phyloP scores from a whole-genome alignment of 2,888 invertebrate species.

The Andrena marginata region DNA sequence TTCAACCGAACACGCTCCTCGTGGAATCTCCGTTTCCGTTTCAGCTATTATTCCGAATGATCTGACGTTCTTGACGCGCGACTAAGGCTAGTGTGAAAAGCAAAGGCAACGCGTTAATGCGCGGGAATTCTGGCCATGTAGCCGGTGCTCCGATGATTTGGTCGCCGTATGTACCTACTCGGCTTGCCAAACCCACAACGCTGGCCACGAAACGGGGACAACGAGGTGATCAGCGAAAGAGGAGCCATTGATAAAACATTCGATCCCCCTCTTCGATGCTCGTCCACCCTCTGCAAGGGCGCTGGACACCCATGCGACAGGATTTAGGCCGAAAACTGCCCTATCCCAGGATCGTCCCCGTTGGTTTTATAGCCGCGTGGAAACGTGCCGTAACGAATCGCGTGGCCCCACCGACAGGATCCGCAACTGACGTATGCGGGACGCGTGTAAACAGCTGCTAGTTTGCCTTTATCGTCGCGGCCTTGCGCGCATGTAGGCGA shows the following conservation, averaged over 20 bases:
- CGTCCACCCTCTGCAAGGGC: not conserved
- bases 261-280: not conserved
- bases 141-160: not conserved
- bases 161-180: not conserved
- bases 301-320: conserved; percentile 1
- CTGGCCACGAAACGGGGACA: not conserved
- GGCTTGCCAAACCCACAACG: not conserved
- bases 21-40: not conserved
- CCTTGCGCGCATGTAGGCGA: conserved; percentile 67
- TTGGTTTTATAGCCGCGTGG: conserved; percentile 33
- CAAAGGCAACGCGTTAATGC: not conserved
- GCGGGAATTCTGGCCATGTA: not conserved
- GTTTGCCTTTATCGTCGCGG: conserved; percentile 65
- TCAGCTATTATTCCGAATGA: not conserved
- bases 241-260: conserved; percentile 10
- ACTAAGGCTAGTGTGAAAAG: not conserved
- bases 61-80: not conserved
- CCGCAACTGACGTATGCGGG: conserved; percentile 40
- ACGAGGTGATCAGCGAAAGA: not conserved
- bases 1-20: not conserved
- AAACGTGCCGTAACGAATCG: conserved; percentile 35
- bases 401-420: conserved; percentile 22
- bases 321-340: conserved; percentile 40
- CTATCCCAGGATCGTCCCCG: conserved; percentile 43
- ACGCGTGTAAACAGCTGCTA: conserved; percentile 29